Percentiles rank a stretch among this genome's conserved stretches.
phyloP scores from a whole-genome alignment of 2,797 vertebrate genomes.

The Rhinatrema bivittatum region DNA sequence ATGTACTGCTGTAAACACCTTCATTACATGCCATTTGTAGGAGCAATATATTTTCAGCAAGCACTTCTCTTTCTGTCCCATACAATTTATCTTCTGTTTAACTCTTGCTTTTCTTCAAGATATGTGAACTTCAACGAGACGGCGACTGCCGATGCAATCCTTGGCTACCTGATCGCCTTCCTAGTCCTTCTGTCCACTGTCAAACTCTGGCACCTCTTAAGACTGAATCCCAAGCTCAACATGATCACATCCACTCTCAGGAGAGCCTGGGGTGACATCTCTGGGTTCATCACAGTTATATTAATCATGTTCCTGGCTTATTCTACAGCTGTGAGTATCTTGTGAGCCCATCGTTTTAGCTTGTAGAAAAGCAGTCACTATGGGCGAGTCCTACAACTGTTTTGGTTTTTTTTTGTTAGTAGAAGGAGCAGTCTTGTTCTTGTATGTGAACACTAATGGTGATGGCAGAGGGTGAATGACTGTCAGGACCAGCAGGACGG shows the following conservation, averaged over 20 bases:
- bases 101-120: constrained; percentile 39
- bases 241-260: constrained; percentile 85
- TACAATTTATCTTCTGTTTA: too few species aligned
- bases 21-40: too few species aligned
- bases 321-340: constrained; percentile 73
- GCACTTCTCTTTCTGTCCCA: too few species aligned
- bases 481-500: too few species aligned
- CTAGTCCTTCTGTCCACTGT: constrained; percentile 84
- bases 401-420: too few species aligned
- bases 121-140: constrained; percentile 83
- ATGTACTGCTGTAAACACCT: too few species aligned
- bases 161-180: constrained; percentile 89
- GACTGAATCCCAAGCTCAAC: constrained; percentile 87
- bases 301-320: constrained; percentile 87
- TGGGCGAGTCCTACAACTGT: too few species aligned
- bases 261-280: constrained; percentile 88
- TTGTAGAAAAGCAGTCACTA: too few species aligned
- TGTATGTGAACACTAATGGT: too few species aligned
- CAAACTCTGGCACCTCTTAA: constrained; percentile 91
- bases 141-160: constrained; percentile 71
- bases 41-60: too few species aligned
- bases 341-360: neutral
- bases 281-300: constrained; percentile 82
- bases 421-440: too few species aligned
- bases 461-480: too few species aligned